These are phyloP conservation scores for Epinephelus fuscoguttatus DNA, from an alignment of 2,113 vertebrate genomes.

Conservation along the genomic window DNA sequence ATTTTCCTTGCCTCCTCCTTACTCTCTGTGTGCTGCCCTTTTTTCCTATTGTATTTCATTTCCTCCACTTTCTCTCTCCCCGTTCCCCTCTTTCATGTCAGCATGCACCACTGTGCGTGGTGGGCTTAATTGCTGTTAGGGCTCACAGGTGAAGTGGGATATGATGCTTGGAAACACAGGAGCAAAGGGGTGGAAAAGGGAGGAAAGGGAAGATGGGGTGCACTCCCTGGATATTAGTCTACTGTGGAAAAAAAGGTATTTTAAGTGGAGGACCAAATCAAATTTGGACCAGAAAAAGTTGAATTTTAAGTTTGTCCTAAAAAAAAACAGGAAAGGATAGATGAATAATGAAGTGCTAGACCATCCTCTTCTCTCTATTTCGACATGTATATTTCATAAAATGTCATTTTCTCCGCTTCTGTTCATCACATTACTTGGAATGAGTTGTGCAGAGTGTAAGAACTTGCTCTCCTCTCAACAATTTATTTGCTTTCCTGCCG, in stretches of 20 bases:
- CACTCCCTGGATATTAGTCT: background rate
- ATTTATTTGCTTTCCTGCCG: conserved; percentile 65
- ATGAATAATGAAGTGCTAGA: conserved; percentile 2
- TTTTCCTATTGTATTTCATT: conserved; percentile 52
- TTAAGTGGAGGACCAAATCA: background rate
- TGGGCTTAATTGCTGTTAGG: conserved; percentile 48
- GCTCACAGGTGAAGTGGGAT: conserved; percentile 38
- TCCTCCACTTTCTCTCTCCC: background rate
- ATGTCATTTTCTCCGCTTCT: background rate
- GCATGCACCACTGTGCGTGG: conserved; percentile 1
- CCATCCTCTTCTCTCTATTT: background rate
- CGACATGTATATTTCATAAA: conserved; percentile 37
- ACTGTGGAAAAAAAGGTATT: conserved; percentile 6
- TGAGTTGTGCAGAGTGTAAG: conserved; percentile 9
- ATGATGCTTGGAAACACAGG: conserved; percentile 14
- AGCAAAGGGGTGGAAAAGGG: background rate
- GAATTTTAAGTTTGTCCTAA: background rate
- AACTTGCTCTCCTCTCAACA: conserved; percentile 16
- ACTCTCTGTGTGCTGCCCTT: conserved; percentile 17
- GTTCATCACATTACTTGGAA: conserved; percentile 19
- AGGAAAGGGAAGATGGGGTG: background rate
- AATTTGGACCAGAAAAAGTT: conserved; percentile 19
- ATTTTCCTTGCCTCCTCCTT: conserved; percentile 60
- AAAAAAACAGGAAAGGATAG: background rate
- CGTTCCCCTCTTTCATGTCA: background rate